phyloP scores from a whole-genome alignment of 2,888 invertebrate genomes.

The Eristalis tenax region DNA sequence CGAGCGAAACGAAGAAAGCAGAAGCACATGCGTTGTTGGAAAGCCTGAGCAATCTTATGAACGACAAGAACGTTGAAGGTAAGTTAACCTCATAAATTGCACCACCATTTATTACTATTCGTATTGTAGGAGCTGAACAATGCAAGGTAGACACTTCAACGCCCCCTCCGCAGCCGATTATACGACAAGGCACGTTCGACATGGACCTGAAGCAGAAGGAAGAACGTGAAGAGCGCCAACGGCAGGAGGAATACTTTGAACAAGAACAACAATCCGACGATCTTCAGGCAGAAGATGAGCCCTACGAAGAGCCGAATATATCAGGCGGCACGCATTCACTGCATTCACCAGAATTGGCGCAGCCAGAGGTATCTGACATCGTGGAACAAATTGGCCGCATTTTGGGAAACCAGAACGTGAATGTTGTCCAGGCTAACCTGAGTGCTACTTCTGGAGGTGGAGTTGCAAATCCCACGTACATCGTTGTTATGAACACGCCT shows the following conservation, averaged over 20 bases:
- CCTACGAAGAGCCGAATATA: slow-evolving; percentile 18
- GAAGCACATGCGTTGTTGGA: slow-evolving; percentile 74
- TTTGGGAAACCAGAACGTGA: slow-evolving; percentile 68
- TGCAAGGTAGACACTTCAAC: slow-evolving; percentile 28
- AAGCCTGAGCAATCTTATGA: slow-evolving; percentile 73
- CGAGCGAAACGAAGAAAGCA: slow-evolving; percentile 71
- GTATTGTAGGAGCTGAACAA: slow-evolving; percentile 4
- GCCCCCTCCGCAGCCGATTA: slow-evolving; percentile 70
- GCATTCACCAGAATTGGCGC: slow-evolving; percentile 68
- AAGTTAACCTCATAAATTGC: slow-evolving; percentile 6
- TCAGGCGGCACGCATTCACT: slow-evolving; percentile 67
- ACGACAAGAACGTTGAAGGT: slow-evolving; percentile 38
- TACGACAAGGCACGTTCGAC: slow-evolving; percentile 76
- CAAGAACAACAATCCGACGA: not conserved
- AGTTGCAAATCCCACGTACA: slow-evolving; percentile 74
- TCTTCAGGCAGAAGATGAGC: slow-evolving; percentile 3
- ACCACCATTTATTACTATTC: not conserved
- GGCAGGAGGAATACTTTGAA: not conserved
- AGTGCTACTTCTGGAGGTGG: not conserved
- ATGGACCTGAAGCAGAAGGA: slow-evolving; percentile 73
- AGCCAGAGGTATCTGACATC: slow-evolving; percentile 74
- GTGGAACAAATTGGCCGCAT: slow-evolving; percentile 75
- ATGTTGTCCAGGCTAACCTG: slow-evolving; percentile 69
- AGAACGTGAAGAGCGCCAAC: not conserved
- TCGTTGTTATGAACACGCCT: slow-evolving; percentile 75